These are phyloP conservation scores for Phycodurus eques DNA, from an alignment of 2,113 vertebrate species.

Conservation along the genomic window DNA sequence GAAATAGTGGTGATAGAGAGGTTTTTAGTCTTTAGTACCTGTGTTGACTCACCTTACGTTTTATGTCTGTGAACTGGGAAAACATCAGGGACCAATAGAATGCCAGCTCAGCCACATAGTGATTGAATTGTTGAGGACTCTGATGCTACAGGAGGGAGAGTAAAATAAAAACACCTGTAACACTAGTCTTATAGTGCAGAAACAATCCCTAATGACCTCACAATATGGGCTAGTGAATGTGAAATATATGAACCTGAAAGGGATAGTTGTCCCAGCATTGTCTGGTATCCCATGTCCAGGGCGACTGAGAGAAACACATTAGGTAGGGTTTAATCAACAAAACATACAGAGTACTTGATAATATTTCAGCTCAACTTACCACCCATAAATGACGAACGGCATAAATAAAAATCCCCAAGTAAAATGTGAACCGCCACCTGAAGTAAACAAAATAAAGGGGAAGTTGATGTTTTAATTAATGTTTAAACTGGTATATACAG, in stretches of 20 bases:
- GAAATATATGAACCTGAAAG: constrained; percentile 78
- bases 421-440: constrained; percentile 95
- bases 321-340: neutral
- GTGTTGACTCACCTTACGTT: constrained; percentile 86
- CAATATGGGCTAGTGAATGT: neutral
- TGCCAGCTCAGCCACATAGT: constrained; percentile 87
- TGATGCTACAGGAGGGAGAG: constrained; percentile 73
- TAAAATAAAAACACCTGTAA: constrained; percentile 37
- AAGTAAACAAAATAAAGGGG: constrained; percentile 33
- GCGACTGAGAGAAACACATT: constrained; percentile 68
- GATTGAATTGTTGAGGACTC: constrained; percentile 82
- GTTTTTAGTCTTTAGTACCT: neutral
- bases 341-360: neutral
- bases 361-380: constrained; percentile 74
- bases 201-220: neutral
- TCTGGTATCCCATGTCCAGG: constrained; percentile 91
- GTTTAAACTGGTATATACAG: neutral
- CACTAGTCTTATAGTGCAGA: neutral
- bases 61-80: constrained; percentile 91
- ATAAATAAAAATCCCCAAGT: constrained; percentile 86
- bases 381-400: constrained; percentile 84
- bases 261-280: constrained; percentile 90
- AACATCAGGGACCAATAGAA: constrained; percentile 94
- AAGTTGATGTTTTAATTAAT: neutral
- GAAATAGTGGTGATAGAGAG: neutral